Evolutionary conservation across 2,113 vertebrate species (phyloP).

Genomic region (Tragulus kanchil): DNA sequence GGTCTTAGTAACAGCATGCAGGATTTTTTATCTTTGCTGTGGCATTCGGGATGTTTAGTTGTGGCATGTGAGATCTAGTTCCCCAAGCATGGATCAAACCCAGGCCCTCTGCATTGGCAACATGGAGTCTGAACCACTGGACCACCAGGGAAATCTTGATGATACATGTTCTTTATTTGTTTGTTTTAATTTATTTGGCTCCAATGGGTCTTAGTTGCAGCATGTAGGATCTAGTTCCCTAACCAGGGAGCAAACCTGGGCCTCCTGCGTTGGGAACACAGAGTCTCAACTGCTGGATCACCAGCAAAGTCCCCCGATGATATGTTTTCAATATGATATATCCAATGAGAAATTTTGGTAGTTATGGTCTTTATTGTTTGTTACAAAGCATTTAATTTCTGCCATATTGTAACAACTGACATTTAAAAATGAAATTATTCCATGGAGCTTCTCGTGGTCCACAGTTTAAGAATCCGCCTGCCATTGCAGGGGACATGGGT

Average conservation of each 20-base stretch:
- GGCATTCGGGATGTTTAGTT: not conserved
- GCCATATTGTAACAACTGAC: not conserved
- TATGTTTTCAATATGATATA: not conserved
- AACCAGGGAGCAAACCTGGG: not conserved
- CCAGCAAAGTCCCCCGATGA: not conserved
- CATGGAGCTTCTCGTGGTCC: not conserved
- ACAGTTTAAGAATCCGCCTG: not conserved
- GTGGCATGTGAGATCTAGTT: not conserved
- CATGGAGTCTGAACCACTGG: too few relatives aligned
- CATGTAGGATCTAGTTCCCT: not conserved
- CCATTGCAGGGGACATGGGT: not conserved
- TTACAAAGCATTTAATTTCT: constrained; percentile 11
- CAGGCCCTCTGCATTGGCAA: too few relatives aligned
- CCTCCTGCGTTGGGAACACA: not conserved
- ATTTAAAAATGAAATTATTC: constrained; percentile 10
- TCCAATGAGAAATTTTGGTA: not conserved
- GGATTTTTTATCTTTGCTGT: not conserved
- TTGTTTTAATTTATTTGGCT: too few relatives aligned
- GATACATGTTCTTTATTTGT: too few relatives aligned
- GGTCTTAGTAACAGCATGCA: not conserved
- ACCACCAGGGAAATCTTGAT: too few relatives aligned
- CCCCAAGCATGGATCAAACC: too few relatives aligned
- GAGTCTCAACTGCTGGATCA: not conserved
- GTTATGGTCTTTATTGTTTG: not conserved
- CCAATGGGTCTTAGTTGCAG: not conserved